Conservation (phyloP, 2,888 invertebrate genomes). For the Caenorhabditis sulstoni region DNA sequence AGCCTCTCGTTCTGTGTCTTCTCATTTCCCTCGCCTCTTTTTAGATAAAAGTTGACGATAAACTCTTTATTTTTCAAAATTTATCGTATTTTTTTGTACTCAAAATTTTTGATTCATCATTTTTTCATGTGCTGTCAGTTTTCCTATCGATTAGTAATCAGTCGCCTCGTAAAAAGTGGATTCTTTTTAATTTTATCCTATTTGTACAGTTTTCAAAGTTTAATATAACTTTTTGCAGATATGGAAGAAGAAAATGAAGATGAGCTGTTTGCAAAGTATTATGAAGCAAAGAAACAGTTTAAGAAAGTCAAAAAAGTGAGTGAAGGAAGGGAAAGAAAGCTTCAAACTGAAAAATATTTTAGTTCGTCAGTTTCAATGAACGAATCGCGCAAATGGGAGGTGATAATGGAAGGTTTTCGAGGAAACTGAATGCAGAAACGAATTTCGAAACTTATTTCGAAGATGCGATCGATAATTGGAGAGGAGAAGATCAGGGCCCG, state of each 20-base stretch:
- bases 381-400: conserved; percentile 64
- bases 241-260: conserved; percentile 51
- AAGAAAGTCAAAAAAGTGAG: conserved; percentile 49
- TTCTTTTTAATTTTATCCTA: no score
- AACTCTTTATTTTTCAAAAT: no score
- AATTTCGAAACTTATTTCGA: conserved; percentile 56
- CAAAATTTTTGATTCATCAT: no score
- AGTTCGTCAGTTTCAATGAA: conserved; percentile 64
- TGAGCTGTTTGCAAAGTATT: conserved; percentile 54
- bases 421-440: conserved; percentile 48
- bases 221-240: conserved; percentile 1
- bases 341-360: conserved; percentile 13
- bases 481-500: conserved; percentile 52
- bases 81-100: no score
- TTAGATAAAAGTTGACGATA: no score
- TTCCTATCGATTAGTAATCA: no score
- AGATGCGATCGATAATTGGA: conserved; percentile 46
- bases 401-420: conserved; percentile 59
- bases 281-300: conserved; percentile 41
- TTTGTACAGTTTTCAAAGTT: no score
- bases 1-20: no score
- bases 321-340: not conserved
- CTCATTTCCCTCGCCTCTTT: no score
- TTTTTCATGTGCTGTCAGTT: no score
- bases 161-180: no score